A percentile compares a stretch with the other conserved stretches of the same genome.
These are phyloP conservation scores for Capromys pilorides DNA, from an alignment of 2,797 vertebrate species.

Conservation along the genomic window DNA sequence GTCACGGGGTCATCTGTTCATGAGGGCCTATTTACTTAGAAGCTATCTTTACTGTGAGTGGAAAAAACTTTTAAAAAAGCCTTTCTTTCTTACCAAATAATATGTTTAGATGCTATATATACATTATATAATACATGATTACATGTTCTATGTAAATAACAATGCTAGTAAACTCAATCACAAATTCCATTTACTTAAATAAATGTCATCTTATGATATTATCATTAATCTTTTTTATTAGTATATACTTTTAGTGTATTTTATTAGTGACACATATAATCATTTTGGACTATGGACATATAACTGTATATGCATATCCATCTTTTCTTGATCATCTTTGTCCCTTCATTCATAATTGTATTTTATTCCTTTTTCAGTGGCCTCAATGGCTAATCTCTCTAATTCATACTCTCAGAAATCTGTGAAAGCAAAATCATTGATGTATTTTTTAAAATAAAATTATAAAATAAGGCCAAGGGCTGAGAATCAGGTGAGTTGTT, in stretches of 20 bases:
- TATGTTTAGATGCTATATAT: slow-evolving; percentile 49
- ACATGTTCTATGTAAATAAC: slow-evolving; percentile 46
- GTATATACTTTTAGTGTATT: not conserved
- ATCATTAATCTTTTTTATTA: not conserved
- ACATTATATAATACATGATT: slow-evolving; percentile 50
- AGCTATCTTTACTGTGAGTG: not conserved
- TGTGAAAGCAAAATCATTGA: slow-evolving; percentile 30
- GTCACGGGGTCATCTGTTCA: not conserved
- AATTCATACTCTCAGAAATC: not conserved
- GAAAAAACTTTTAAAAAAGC: not conserved
- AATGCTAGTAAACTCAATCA: slow-evolving; percentile 30
- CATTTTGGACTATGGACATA: not conserved
- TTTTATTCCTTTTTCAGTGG: slow-evolving; percentile 47
- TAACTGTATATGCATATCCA: not conserved
- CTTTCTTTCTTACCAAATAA: slow-evolving; percentile 54
- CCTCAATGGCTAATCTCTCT: not conserved
- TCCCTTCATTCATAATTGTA: not conserved
- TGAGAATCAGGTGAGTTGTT: slow-evolving; percentile 2
- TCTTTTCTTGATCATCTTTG: not conserved
- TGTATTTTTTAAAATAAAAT: slow-evolving; percentile 42
- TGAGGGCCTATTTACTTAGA: slow-evolving; percentile 41
- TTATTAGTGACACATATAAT: not conserved
- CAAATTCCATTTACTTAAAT: slow-evolving; percentile 53
- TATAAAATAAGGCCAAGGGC: not conserved
- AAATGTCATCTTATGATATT: not conserved